These are phyloP conservation scores for Procambarus virginalis DNA, from an alignment of 1,140 invertebrate species.

Conservation along the genomic window DNA sequence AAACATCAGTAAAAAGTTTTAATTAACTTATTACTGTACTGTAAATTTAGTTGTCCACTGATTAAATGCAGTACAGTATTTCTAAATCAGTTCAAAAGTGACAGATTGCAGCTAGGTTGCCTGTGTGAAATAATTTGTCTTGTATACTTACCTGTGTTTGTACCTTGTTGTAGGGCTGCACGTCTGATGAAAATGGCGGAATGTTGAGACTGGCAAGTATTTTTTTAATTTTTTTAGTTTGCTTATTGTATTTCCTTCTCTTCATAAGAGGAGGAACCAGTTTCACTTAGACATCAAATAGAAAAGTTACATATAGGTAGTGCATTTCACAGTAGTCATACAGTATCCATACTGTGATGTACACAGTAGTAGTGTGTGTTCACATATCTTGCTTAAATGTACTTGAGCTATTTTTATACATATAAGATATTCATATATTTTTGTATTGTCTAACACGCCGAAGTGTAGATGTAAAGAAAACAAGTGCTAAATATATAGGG, in stretches of 20 bases:
- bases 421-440: too few species aligned
- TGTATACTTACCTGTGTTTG: slow-evolving; percentile 40
- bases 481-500: too few species aligned
- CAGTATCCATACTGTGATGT: too few species aligned
- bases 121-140: slow-evolving; percentile 8
- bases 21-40: too few species aligned
- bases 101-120: neutral
- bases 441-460: too few species aligned
- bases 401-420: slow-evolving; percentile 1
- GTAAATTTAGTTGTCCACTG: neutral
- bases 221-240: slow-evolving; percentile 45
- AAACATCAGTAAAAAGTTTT: neutral
- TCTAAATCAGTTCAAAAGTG: neutral
- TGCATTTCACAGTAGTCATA: too few species aligned
- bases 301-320: too few species aligned
- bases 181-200: slow-evolving; percentile 66
- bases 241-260: neutral
- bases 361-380: neutral
- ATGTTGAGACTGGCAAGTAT: slow-evolving; percentile 70
- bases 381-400: neutral
- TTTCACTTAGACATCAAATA: neutral
- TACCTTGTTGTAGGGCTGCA: slow-evolving; percentile 60
- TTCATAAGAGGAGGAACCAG: neutral
- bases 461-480: too few species aligned
- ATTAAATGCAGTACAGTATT: neutral